These are phyloP conservation scores for Lepilemur ruficaudatus DNA, from an alignment of 2,797 vertebrate species.

Conservation along the genomic window DNA sequence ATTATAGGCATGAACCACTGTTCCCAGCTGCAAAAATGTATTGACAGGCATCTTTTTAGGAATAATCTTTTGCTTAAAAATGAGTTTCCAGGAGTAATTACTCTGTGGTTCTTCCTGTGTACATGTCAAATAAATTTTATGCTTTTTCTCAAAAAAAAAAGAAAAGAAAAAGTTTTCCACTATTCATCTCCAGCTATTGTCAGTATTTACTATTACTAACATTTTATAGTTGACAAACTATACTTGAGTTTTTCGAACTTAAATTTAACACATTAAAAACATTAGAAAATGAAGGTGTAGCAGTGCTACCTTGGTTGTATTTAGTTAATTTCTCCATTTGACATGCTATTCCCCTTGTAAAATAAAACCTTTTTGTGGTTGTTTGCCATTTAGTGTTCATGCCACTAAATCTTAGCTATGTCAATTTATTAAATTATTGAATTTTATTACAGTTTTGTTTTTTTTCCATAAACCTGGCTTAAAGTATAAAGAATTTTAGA, in stretches of 20 bases:
- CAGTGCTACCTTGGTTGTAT: not conserved
- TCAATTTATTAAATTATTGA: not conserved
- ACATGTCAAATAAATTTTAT: no score
- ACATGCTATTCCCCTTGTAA: not conserved
- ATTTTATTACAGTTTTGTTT: not conserved
- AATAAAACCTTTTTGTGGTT: not conserved
- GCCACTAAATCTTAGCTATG: not conserved
- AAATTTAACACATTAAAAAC: not conserved
- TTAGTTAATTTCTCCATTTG: not conserved
- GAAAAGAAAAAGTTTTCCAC: no score
- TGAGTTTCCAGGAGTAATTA: not conserved
- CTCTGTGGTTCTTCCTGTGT: no score
- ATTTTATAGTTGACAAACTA: not conserved
- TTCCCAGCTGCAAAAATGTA: not conserved
- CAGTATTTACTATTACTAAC: not conserved
- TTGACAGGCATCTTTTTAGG: not conserved
- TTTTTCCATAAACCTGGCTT: not conserved
- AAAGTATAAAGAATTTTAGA: not conserved
- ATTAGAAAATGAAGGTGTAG: not conserved
- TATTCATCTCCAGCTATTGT: not conserved
- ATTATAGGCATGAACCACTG: not conserved
- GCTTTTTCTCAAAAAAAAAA: no score
- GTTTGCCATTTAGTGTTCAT: slow-evolving; percentile 2
- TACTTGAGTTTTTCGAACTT: not conserved
- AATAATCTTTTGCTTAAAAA: not conserved